phyloP scores from a whole-genome alignment of 1,140 invertebrate species.

The Rhynchophorus ferrugineus region DNA sequence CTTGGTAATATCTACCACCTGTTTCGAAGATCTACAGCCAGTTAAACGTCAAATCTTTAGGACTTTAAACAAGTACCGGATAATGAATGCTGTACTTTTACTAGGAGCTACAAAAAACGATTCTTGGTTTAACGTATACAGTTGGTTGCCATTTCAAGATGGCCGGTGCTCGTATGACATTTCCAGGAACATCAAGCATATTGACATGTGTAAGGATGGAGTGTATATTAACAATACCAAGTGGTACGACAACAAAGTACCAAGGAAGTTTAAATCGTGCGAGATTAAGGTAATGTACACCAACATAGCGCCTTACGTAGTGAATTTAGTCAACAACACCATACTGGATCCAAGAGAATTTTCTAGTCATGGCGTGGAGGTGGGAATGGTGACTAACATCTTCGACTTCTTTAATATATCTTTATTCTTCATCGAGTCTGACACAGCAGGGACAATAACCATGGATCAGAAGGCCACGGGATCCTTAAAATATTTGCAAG shows the following conservation, averaged over 20 bases:
- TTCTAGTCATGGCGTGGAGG: slow-evolving; percentile 10
- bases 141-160: slow-evolving; percentile 27
- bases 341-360: not conserved
- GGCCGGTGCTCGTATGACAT: slow-evolving; percentile 20
- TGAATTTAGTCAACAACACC: slow-evolving; percentile 4
- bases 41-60: slow-evolving; percentile 19
- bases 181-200: slow-evolving; percentile 8
- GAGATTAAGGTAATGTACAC: slow-evolving; percentile 23
- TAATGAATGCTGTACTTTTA: slow-evolving; percentile 24
- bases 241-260: slow-evolving; percentile 25
- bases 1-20: slow-evolving; percentile 22
- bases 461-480: slow-evolving; percentile 7
- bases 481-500: slow-evolving; percentile 1
- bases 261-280: slow-evolving; percentile 25
- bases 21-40: slow-evolving; percentile 4
- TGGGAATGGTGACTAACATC: slow-evolving; percentile 13
- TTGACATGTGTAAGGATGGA: slow-evolving; percentile 15
- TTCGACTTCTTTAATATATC: slow-evolving; percentile 15
- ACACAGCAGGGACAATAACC: slow-evolving; percentile 3
- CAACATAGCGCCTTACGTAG: slow-evolving; percentile 24
- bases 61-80: slow-evolving; percentile 14
- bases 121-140: slow-evolving; percentile 22
- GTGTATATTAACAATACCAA: not conserved
- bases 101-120: slow-evolving; percentile 8
- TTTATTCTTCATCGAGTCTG: slow-evolving; percentile 7